Percentiles rank a stretch among this genome's conserved stretches.
phyloP scores from a whole-genome alignment of 2,797 vertebrate species.

The Selene dorsalis region DNA sequence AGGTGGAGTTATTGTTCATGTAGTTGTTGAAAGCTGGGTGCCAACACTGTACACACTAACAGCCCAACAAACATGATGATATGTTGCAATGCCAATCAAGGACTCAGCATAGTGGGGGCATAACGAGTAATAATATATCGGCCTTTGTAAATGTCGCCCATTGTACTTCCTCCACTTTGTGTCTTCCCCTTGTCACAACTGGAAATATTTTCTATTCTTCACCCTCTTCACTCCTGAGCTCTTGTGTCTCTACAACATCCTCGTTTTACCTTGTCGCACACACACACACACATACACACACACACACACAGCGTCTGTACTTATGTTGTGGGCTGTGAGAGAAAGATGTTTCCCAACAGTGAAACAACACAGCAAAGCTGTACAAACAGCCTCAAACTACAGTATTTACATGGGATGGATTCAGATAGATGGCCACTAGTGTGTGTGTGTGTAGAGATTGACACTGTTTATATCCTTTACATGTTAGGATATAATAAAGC shows the following conservation, averaged over 20 bases:
- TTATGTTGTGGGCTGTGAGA: not conserved
- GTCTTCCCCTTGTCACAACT: conserved; percentile 9
- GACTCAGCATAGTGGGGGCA: conserved; percentile 36
- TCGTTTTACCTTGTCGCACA: too few species aligned
- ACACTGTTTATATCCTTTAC: not conserved
- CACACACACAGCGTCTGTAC: not conserved
- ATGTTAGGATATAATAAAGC: conserved; percentile 16
- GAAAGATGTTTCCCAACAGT: not conserved
- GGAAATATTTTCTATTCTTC: conserved; percentile 14
- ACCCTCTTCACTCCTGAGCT: conserved; percentile 1
- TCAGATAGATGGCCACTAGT: not conserved
- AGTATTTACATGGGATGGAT: not conserved
- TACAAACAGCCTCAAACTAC: not conserved
- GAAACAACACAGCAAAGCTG: not conserved
- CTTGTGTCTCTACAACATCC: not conserved
- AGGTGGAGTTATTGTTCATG: not conserved
- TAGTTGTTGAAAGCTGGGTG: conserved; percentile 11
- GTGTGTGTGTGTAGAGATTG: not conserved
- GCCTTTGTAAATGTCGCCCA: conserved; percentile 5
- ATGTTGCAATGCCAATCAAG: conserved; percentile 66
- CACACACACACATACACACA: not conserved
- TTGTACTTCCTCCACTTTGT: conserved; percentile 8
- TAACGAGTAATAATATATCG: conserved; percentile 3
- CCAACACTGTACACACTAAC: conserved; percentile 1
- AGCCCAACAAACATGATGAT: conserved; percentile 31